These are phyloP conservation scores for Pachyuromys duprasi DNA, from an alignment of 2,797 vertebrate species.

Conservation along the genomic window DNA sequence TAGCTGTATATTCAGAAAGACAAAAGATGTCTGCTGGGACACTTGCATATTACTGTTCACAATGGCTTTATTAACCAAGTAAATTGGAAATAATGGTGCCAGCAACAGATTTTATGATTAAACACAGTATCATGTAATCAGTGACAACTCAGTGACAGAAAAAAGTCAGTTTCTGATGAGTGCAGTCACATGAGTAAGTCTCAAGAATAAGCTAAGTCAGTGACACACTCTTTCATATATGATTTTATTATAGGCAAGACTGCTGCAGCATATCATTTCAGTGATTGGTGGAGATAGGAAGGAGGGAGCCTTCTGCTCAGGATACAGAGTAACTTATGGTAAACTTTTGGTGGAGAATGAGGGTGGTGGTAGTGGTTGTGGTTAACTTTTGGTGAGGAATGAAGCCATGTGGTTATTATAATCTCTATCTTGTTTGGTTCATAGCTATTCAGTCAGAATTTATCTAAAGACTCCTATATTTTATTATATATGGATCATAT, in stretches of 20 bases:
- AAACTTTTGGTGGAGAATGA: neutral
- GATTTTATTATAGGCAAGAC: neutral
- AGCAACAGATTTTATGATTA: neutral
- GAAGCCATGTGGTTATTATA: neutral
- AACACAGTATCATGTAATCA: neutral
- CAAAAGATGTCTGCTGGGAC: neutral
- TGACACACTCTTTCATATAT: neutral
- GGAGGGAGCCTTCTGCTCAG: neutral
- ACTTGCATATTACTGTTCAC: neutral
- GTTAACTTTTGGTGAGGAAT: neutral
- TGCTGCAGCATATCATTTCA: neutral
- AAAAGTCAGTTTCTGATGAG: neutral
- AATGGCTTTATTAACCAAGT: neutral
- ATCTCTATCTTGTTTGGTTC: constrained; percentile 3
- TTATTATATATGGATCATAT: neutral
- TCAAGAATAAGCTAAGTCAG: constrained; percentile 10
- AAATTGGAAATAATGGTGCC: neutral
- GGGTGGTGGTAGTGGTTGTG: neutral
- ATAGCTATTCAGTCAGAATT: neutral
- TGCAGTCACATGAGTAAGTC: neutral
- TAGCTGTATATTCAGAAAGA: neutral
- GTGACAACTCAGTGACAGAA: neutral
- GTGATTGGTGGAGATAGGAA: neutral
- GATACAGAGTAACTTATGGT: neutral
- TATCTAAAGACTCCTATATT: neutral